Evolutionary conservation across 2,113 vertebrate species (phyloP).

Genomic region (Peucedramus taeniatus): DNA sequence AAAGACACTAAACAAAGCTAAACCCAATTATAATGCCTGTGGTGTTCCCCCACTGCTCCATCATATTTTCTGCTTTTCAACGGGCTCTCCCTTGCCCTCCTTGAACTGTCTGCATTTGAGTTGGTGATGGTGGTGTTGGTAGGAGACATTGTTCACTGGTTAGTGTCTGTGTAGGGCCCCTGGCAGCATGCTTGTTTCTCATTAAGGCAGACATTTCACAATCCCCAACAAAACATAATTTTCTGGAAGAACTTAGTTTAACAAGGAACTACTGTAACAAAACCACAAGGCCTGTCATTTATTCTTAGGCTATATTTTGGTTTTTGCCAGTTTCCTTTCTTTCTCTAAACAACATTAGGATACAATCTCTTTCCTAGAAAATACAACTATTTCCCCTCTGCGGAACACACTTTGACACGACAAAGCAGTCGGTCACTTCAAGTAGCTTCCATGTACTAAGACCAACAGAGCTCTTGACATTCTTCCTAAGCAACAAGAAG

Average conservation of each 20-base stretch:
- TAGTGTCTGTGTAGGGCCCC: background rate
- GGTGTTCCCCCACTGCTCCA: background rate
- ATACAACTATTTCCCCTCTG: conserved; percentile 1
- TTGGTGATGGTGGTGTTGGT: background rate
- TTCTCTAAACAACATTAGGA: conserved; percentile 46
- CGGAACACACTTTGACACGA: background rate
- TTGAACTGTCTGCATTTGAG: background rate
- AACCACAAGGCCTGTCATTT: conserved; percentile 48
- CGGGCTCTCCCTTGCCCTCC: background rate
- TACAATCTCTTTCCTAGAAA: conserved; percentile 43
- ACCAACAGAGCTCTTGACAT: background rate
- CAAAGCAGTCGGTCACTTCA: background rate
- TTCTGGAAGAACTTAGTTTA: conserved; percentile 46
- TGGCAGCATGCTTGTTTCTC: conserved; percentile 33
- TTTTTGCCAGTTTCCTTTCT: conserved; percentile 43
- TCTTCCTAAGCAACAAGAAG: background rate
- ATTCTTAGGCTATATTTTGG: conserved; percentile 50
- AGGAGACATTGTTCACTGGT: background rate
- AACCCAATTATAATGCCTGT: background rate
- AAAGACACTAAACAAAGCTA: background rate
- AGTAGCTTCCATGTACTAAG: background rate
- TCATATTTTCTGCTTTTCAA: background rate
- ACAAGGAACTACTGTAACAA: conserved; percentile 58
- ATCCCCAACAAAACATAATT: conserved; percentile 39
- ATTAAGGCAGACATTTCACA: conserved; percentile 45